Conservation (phyloP, 2,113 vertebrate species). For the Lepidothrix coronata region DNA sequence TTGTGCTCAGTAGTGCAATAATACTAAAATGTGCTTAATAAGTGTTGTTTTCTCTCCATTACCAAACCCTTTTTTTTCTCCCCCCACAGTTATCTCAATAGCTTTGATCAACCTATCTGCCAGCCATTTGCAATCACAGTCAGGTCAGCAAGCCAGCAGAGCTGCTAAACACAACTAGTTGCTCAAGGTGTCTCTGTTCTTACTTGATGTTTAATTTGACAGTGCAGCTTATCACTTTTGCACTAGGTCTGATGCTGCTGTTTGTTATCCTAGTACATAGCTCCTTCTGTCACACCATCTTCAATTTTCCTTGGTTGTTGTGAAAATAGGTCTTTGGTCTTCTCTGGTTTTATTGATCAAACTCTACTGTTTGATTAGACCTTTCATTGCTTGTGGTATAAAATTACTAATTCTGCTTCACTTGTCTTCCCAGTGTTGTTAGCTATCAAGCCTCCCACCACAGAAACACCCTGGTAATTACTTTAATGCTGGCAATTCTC, state of each 20-base stretch:
- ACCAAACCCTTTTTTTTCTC: neutral
- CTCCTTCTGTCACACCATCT: neutral
- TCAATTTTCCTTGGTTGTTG: accelerated
- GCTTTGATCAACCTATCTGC: neutral
- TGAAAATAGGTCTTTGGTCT: neutral
- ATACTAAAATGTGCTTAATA: neutral
- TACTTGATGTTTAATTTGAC: neutral
- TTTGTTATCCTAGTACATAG: accelerated
- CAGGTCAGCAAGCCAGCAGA: neutral
- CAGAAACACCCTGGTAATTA: neutral
- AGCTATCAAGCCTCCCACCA: neutral
- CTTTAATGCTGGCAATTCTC: neutral
- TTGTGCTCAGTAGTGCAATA: neutral
- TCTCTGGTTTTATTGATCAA: neutral
- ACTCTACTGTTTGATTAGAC: neutral
- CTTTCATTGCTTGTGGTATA: neutral
- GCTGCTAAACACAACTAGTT: neutral
- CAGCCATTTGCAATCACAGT: neutral
- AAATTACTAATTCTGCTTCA: neutral
- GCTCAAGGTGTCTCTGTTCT: neutral
- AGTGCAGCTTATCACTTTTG: neutral
- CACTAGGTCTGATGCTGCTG: neutral
- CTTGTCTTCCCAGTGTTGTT: neutral
- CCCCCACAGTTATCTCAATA: neutral
- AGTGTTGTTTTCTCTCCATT: neutral